Conservation (phyloP, 2,797 vertebrate genomes). For the Sarcophilus harrisii region DNA sequence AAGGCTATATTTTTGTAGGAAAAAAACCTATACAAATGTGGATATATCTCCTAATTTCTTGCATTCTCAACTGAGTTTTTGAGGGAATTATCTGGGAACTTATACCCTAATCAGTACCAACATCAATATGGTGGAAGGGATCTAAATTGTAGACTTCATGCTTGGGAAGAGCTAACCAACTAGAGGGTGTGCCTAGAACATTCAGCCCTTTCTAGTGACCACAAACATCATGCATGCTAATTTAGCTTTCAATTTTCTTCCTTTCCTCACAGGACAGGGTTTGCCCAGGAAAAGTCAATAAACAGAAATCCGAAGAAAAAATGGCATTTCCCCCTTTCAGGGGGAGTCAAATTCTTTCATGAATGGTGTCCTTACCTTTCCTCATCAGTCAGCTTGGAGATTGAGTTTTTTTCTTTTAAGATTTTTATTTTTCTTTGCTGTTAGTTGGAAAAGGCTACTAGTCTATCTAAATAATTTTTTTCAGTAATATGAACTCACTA, state of each 20-base stretch:
- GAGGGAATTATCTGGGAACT: neutral
- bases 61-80: neutral
- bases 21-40: neutral
- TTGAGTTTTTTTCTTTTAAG: neutral
- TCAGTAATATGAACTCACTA: neutral
- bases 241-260: neutral
- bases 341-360: too few species aligned
- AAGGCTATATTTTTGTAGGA: neutral
- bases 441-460: neutral
- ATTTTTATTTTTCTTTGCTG: neutral
- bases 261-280: neutral
- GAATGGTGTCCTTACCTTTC: neutral
- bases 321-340: neutral
- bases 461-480: neutral
- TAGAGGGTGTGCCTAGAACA: neutral
- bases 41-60: neutral
- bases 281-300: constrained; percentile 4
- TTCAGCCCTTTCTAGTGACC: neutral
- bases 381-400: neutral
- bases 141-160: neutral
- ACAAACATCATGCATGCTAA: neutral
- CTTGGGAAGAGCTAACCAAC: neutral
- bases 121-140: neutral
- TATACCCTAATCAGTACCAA: neutral
- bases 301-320: neutral